Percentiles rank a stretch among this genome's conserved stretches.
Evolutionary conservation across 1,140 invertebrate species (phyloP).

Genomic region (Eulimnadia texana): DNA sequence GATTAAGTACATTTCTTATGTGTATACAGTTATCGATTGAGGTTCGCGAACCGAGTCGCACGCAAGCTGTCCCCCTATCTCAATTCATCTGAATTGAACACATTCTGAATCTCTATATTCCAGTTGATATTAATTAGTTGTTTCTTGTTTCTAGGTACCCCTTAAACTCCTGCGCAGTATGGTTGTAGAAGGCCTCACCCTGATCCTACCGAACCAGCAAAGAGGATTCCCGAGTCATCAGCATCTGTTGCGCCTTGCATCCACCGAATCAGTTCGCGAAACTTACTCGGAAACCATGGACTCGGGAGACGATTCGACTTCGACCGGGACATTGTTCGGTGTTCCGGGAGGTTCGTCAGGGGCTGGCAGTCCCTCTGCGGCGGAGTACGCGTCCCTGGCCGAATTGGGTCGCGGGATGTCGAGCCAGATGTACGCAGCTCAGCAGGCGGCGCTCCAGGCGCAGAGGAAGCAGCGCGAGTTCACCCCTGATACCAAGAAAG

Average conservation of each 20-base stretch:
- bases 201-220: neutral
- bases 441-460: neutral
- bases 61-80: no score
- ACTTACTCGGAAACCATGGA: neutral
- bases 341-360: neutral
- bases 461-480: conserved; percentile 89
- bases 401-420: neutral
- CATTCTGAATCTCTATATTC: no score
- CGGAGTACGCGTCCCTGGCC: neutral
- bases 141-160: neutral
- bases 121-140: neutral
- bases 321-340: neutral
- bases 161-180: neutral
- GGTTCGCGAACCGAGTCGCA: no score
- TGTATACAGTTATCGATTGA: no score
- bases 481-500: conserved; percentile 92
- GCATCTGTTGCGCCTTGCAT: neutral
- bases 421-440: neutral
- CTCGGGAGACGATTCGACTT: neutral
- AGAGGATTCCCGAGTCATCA: neutral
- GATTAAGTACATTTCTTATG: no score
- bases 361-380: neutral
- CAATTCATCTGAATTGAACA: no score
- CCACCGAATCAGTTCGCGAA: neutral
- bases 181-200: neutral